phyloP scores from a whole-genome alignment of 2,888 invertebrate genomes.

The Drosophila siamana region DNA sequence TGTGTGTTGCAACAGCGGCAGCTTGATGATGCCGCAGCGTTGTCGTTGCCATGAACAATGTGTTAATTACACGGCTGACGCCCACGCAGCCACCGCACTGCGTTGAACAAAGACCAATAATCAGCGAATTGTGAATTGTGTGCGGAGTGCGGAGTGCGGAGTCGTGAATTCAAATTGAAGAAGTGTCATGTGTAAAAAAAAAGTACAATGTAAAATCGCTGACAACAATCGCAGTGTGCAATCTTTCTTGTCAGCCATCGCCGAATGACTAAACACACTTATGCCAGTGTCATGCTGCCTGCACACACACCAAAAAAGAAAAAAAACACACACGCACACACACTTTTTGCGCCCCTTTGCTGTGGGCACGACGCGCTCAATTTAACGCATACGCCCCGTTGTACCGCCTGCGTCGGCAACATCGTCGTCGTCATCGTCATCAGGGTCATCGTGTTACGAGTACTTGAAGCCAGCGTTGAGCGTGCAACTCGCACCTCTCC shows the following conservation, averaged over 20 bases:
- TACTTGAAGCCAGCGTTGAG: conserved; percentile 22
- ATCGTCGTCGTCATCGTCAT: conserved; percentile 52
- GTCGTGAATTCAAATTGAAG: conserved; percentile 57
- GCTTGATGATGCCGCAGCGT: neutral
- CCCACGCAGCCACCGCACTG: conserved; percentile 52
- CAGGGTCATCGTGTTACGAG: conserved; percentile 68
- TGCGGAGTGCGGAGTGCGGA: no score
- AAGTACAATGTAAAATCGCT: conserved; percentile 36
- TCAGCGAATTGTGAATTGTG: conserved; percentile 44
- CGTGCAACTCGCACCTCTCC: neutral
- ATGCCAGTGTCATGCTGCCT: conserved; percentile 55
- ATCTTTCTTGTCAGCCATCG: conserved; percentile 32
- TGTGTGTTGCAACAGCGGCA: conserved; percentile 12
- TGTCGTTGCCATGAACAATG: conserved; percentile 53
- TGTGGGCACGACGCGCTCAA: conserved; percentile 68
- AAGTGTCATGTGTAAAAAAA: conserved; percentile 52
- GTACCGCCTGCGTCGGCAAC: conserved; percentile 39
- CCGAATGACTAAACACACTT: conserved; percentile 46
- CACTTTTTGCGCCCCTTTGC: conserved; percentile 16
- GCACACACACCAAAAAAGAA: conserved; percentile 22
- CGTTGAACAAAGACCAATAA: conserved; percentile 49
- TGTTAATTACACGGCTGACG: conserved; percentile 74
- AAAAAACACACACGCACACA: conserved; percentile 20
- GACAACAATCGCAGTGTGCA: conserved; percentile 53
- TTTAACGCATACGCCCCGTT: conserved; percentile 72